Base-by-base conservation (phyloP, 2,797 vertebrate species). In the Sparidentex hasta region DNA sequence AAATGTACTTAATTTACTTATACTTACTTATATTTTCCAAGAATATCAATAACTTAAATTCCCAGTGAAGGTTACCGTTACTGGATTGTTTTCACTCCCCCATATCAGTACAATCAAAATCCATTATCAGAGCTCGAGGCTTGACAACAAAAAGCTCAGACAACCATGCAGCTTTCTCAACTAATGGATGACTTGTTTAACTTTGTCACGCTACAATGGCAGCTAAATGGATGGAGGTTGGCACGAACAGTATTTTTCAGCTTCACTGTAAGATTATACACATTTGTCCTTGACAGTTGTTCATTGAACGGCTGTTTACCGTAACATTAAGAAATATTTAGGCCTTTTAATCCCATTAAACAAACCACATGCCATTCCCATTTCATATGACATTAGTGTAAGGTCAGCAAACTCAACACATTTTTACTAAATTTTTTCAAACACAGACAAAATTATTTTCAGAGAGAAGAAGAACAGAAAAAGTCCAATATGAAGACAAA, bases 381-480 rank as follows among this genome's bases (percentile, higher is more conserved):
- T 50, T 21, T 4, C 7, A 43, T 41, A 11, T 57, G n/a, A 23
- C 56, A 25, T 4, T 9, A 18, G 43, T 38, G 18, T 8, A n/a
- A 48, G 17, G 4, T 58, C 7, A 18, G 11, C 13, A 12, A 12
- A 9, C 25, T 18, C 29, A 33, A 27, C 2, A 20, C 16, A 20
- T 41, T 25, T 43, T 47, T 62, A 16, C 48, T 71, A 67, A 47
- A 58, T 54, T 58, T 54, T 79, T 62, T 51, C 4, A 74, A 3
- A 43, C 29, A 63, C 56, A 62, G 27, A 13, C 13, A 33, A 52
- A 38, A 54, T 14, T 25, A 11, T 27, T 11, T 29, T 74, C 11
- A 54, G 11, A 29, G 29, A 58, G 4, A 8, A 38, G 33, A 38
- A 8, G 33, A 38, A 38, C 33, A 38, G n/a, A 58, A 76, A 23